phyloP scores from a whole-genome alignment of 2,888 invertebrate species.

The Caenorhabditis uteleia region DNA sequence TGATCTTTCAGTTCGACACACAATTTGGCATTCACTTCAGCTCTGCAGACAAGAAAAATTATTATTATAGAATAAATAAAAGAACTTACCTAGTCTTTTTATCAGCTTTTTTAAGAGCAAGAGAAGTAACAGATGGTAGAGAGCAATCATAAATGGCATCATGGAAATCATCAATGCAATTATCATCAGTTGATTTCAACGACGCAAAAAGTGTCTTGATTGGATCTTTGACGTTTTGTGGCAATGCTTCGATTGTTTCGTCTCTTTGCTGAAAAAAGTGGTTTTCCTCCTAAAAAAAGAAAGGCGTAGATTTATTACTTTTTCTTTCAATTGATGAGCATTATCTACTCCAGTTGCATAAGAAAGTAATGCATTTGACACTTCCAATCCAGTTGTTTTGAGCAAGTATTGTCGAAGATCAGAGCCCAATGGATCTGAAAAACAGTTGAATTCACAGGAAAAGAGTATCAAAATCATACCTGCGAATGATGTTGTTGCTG shows the following conservation, averaged over 20 bases:
- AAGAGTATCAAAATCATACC: slow-evolving; percentile 13
- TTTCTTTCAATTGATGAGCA: slow-evolving; percentile 41
- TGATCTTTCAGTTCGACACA: slow-evolving; percentile 25
- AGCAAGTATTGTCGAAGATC: slow-evolving; percentile 50
- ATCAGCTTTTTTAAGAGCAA: slow-evolving; percentile 44
- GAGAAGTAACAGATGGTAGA: slow-evolving; percentile 21
- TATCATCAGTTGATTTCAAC: slow-evolving; percentile 15
- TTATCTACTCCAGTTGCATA: slow-evolving; percentile 40
- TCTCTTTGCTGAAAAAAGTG: slow-evolving; percentile 34
- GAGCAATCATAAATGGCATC: slow-evolving; percentile 27
- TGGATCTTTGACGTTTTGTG: slow-evolving; percentile 27
- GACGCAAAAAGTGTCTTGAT: slow-evolving; percentile 26
- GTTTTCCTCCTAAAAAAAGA: background rate
- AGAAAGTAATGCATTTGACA: slow-evolving; percentile 40
- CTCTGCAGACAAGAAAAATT: slow-evolving; percentile 8
- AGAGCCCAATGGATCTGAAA: slow-evolving; percentile 38
- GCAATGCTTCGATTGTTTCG: slow-evolving; percentile 33
- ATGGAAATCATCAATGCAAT: slow-evolving; percentile 22
- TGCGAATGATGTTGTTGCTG: slow-evolving; percentile 36
- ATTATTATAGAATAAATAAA: slow-evolving; percentile 3
- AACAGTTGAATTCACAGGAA: background rate
- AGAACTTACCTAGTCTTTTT: slow-evolving; percentile 51
- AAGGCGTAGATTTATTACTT: slow-evolving; percentile 6
- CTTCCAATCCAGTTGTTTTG: slow-evolving; percentile 42
- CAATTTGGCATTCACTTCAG: slow-evolving; percentile 22